These are phyloP conservation scores for Prinia subflava DNA, from an alignment of 2,113 vertebrate genomes.

Conservation along the genomic window DNA sequence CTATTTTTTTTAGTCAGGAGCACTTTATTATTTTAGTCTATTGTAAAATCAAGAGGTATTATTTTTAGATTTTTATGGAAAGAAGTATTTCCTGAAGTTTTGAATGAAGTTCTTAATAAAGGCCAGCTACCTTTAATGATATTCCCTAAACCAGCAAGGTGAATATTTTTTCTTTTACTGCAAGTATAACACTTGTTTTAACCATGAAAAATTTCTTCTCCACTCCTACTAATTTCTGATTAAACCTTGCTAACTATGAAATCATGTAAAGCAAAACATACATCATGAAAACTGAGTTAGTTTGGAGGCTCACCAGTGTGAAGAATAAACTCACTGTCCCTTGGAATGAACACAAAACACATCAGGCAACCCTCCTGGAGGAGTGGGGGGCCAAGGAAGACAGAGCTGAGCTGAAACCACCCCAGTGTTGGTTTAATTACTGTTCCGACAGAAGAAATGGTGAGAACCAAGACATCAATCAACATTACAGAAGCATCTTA, in stretches of 20 bases:
- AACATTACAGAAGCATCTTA: neutral
- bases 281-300: neutral
- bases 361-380: neutral
- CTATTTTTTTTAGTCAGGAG: neutral
- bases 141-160: neutral
- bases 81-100: neutral
- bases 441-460: neutral
- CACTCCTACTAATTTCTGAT: neutral
- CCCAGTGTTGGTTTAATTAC: constrained; percentile 1
- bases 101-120: neutral
- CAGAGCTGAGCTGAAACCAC: neutral
- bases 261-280: neutral
- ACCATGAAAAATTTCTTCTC: neutral
- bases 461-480: constrained; percentile 8
- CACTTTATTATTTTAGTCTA: neutral
- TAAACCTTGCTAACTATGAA: neutral
- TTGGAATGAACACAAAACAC: neutral
- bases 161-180: neutral
- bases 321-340: neutral
- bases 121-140: neutral
- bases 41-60: neutral
- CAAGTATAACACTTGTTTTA: neutral
- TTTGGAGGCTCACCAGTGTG: neutral
- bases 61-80: neutral
- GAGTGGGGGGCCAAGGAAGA: neutral